Base-by-base conservation (phyloP, 2,797 vertebrate genomes). In the Pangasius krempfi region DNA sequence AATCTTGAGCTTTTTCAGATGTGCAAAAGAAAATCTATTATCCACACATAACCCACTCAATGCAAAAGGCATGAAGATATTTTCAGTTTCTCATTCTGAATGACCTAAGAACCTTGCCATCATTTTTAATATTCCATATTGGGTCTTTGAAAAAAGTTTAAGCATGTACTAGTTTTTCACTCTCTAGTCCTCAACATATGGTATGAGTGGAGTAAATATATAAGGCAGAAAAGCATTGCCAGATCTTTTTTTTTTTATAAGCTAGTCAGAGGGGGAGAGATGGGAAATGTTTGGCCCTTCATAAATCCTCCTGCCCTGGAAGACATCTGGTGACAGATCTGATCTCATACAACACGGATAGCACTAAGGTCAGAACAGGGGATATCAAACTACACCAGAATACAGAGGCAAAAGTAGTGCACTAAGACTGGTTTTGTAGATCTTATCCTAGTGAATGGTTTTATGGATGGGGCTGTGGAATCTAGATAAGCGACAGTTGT, bases 301-400 rank as follows among this genome's bases (percentile, higher is more conserved):
- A 62, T 62, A 73, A 94, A 72, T 83, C 91, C 88, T 91, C 89
- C 89, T 92, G 88, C 93, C 90, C 91, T 91, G 90, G 87, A 91
- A 93, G 92, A 95, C 91, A 93, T 94, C 92, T 88, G 92, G 68
- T 93, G 93, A 93, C 92, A 93, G 92, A 92, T 87, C 66, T 85
- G 91, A 84, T 90, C 89, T 88, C 86, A 87, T 87, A 87, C 92
- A 93, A 93, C 18, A 68, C 87, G 27, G 40, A 84, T n/a, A 52
- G 56, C 30, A 40, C 22, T 62, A 82, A 82, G 56, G 56, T 88
- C 87, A 92, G 87, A 91, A 88, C 50, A 88, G 87, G 60, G 90
- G 66, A 89, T 68, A 70, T 58, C 52, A 66, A 84, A 64, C 60
- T 79, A 79, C 9, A 22, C 52, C 33, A 85, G 64, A 68, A 14